Evolutionary conservation across 2,888 invertebrate genomes (phyloP).

Genomic region (Dasypolia templi): DNA sequence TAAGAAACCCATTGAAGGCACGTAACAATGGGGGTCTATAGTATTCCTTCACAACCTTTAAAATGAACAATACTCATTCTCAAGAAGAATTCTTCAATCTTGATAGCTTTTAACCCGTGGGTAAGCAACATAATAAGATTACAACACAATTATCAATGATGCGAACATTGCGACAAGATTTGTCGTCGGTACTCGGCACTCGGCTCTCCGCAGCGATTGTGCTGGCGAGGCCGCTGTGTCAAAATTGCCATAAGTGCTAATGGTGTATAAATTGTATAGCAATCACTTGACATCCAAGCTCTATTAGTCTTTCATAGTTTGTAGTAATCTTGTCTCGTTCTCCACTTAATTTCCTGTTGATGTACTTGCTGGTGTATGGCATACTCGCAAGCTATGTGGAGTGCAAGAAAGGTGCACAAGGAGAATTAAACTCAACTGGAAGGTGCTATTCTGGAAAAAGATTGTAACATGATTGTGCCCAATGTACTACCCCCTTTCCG

Average conservation of each 20-base stretch:
- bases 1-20: constrained; percentile 51
- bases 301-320: constrained; percentile 14
- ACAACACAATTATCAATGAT: constrained; percentile 86
- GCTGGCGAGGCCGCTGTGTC: constrained; percentile 57
- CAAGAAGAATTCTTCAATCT: constrained; percentile 77
- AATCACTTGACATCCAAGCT: constrained; percentile 20
- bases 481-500: not conserved
- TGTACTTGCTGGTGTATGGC: constrained; percentile 21
- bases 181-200: constrained; percentile 65
- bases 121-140: constrained; percentile 85
- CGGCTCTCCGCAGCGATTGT: constrained; percentile 59
- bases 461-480: constrained; percentile 21
- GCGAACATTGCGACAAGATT: constrained; percentile 77
- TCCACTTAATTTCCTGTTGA: constrained; percentile 41
- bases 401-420: constrained; percentile 23
- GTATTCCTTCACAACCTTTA: constrained; percentile 70
- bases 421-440: constrained; percentile 23
- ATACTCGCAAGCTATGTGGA: constrained; percentile 14
- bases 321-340: constrained; percentile 21
- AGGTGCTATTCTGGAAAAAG: constrained; percentile 25
- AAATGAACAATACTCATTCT: constrained; percentile 77
- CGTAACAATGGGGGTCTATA: constrained; percentile 70
- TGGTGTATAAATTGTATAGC: constrained; percentile 41
- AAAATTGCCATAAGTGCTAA: constrained; percentile 48
- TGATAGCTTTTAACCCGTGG: constrained; percentile 81